phyloP scores from a whole-genome alignment of 2,888 invertebrate genomes.

The Andrena praecox region DNA sequence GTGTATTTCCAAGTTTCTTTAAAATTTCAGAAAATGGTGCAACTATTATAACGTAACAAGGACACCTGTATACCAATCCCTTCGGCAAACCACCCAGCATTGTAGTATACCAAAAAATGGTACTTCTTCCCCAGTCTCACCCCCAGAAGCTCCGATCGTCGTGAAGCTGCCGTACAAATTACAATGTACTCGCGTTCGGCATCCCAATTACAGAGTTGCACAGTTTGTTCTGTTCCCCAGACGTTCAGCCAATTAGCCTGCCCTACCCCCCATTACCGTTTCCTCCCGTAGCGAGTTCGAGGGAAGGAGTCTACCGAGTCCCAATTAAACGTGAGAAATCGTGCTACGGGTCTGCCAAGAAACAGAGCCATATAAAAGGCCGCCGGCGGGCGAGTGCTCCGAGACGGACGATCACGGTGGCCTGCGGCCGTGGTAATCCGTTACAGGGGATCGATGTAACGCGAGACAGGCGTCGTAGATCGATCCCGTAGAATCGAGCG shows the following conservation, averaged over 20 bases:
- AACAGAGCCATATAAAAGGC: constrained; percentile 25
- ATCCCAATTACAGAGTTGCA: constrained; percentile 32
- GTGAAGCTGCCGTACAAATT: constrained; percentile 10
- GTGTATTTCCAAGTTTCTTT: too few species aligned
- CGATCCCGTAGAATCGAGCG: constrained; percentile 41
- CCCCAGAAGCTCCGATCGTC: background rate
- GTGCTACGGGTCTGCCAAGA: constrained; percentile 9
- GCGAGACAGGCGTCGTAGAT: constrained; percentile 49
- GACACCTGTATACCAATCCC: too few species aligned
- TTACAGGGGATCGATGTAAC: constrained; percentile 65
- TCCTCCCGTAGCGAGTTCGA: constrained; percentile 28
- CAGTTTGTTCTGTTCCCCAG: constrained; percentile 16
- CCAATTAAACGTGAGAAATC: constrained; percentile 39
- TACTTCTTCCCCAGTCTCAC: too few species aligned
- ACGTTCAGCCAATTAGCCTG: constrained; percentile 33
- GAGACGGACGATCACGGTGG: constrained; percentile 31
- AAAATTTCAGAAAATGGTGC: too few species aligned
- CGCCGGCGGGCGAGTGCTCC: constrained; percentile 13
- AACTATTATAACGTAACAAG: too few species aligned
- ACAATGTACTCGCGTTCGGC: constrained; percentile 32
- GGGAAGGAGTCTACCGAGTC: constrained; percentile 11
- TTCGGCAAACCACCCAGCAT: too few species aligned
- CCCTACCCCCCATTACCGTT: constrained; percentile 31
- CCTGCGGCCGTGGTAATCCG: constrained; percentile 59
- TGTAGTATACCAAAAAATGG: too few species aligned